Evolutionary conservation across 2,888 invertebrate species (phyloP).

Genomic region (Gasteruption jaculator): DNA sequence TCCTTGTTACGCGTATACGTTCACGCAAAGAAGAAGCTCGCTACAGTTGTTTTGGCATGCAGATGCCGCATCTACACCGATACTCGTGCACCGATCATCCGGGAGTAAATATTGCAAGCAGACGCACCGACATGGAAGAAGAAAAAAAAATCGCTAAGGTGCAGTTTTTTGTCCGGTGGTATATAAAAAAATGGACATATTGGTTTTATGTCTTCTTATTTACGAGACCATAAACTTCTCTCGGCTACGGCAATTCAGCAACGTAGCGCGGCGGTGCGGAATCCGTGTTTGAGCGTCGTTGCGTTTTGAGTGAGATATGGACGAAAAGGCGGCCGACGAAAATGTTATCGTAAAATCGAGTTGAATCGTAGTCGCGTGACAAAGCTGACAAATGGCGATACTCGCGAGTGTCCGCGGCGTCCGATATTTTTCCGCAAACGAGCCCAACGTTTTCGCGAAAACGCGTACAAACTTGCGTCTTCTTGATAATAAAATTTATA

Average conservation of each 20-base stretch:
- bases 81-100: no score
- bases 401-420: constrained; percentile 17
- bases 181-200: constrained; percentile 37
- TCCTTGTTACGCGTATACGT: constrained; percentile 28
- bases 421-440: constrained; percentile 2
- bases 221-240: constrained; percentile 43
- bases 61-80: no score
- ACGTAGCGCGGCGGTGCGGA: constrained; percentile 6
- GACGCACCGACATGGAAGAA: no score
- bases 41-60: constrained; percentile 24
- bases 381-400: constrained; percentile 21
- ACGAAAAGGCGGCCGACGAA: no score
- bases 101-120: no score
- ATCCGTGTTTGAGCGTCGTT: constrained; percentile 5
- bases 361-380: constrained; percentile 20
- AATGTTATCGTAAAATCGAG: no score
- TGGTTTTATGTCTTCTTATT: constrained; percentile 44
- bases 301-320: no score
- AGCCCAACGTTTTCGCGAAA: constrained; percentile 8
- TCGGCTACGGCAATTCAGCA: constrained; percentile 18
- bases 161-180: constrained; percentile 28
- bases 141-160: no score
- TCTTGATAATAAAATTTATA: no score
- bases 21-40: constrained; percentile 37
- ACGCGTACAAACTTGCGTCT: constrained; percentile 3